Conservation (phyloP, 1,140 invertebrate species). For the Mya arenaria region DNA sequence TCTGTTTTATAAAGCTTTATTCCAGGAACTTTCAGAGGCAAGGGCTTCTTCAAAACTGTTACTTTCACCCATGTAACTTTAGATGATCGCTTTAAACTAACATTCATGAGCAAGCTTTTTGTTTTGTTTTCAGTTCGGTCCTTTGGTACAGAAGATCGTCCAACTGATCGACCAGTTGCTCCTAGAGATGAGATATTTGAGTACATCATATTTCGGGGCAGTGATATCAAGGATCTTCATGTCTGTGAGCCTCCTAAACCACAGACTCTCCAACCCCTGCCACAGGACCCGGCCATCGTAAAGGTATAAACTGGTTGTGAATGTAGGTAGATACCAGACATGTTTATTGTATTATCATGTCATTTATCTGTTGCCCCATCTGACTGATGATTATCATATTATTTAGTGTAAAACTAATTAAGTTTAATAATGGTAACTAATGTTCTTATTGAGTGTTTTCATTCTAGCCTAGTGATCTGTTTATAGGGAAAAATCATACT, state of each 20-base stretch:
- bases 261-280: conserved; percentile 80
- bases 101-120: not conserved
- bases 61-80: too few species aligned
- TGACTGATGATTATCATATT: too few species aligned
- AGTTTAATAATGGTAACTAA: too few species aligned
- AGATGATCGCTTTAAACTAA: too few species aligned
- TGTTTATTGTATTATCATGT: too few species aligned
- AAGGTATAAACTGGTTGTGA: conserved; percentile 70
- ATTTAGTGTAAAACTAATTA: too few species aligned
- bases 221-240: conserved; percentile 99
- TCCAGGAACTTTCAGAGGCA: too few species aligned
- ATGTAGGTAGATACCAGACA: not conserved
- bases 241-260: conserved; percentile 90
- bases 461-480: not conserved
- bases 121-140: conserved; percentile 90
- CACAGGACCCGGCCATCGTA: conserved; percentile 82
- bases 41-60: too few species aligned
- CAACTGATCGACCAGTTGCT: conserved; percentile 93
- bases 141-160: conserved; percentile 98
- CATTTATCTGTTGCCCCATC: too few species aligned
- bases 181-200: conserved; percentile 99
- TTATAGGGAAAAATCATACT: not conserved
- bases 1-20: not conserved
- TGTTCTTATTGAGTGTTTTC: not conserved
- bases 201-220: conserved; percentile 98